Base-by-base conservation (phyloP, 2,113 vertebrate genomes). In the Spheniscus mendiculus region DNA sequence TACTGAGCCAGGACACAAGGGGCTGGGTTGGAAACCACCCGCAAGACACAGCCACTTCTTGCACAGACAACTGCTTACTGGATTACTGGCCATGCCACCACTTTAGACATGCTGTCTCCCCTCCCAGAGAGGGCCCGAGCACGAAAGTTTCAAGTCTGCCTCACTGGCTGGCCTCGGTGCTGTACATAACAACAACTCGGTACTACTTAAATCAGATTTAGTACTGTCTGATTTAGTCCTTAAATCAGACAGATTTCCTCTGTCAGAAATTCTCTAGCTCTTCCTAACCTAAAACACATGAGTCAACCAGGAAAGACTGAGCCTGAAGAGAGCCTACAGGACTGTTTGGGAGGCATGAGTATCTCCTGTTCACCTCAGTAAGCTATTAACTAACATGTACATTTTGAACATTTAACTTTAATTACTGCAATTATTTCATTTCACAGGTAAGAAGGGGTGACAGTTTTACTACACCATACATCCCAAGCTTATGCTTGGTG, bases 1-100 rank as follows among this genome's bases (percentile, higher is more conserved):
- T 29, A 15, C 69, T 15, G 32, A 87, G 55, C 59, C 1, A 0
- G 15, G 42, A 88, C n/a, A 47, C 0, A 0, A 82, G 30, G 16
- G 45, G 67, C 34, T 73, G 76, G 34, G 42, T 0, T 56, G 69
- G 50, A 80, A 93, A 73, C 3, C 5, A 25, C 16, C 3, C 2
- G 40, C 26, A 23, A 47, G 47, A 72, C 66, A 52, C 0, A 0
- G 36, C 29, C 47, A 32, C 49, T 76, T 65, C 70, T 47, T 5
- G 1, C 40, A 85, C 3, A 53, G 78, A 32, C 29, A 26, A 30
- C 55, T 67, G 61, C 15, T 85, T 0, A 3, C 49, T 40, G 18
- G 11, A 40, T 66, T 44, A 36, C 45, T 25, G 50, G 49, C 53
- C 1, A 0, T 55, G 52, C 34, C 34, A 69, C n/a, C 53, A 5